These are phyloP conservation scores for Drosophila helvetica DNA, from an alignment of 2,888 invertebrate species.

Conservation along the genomic window DNA sequence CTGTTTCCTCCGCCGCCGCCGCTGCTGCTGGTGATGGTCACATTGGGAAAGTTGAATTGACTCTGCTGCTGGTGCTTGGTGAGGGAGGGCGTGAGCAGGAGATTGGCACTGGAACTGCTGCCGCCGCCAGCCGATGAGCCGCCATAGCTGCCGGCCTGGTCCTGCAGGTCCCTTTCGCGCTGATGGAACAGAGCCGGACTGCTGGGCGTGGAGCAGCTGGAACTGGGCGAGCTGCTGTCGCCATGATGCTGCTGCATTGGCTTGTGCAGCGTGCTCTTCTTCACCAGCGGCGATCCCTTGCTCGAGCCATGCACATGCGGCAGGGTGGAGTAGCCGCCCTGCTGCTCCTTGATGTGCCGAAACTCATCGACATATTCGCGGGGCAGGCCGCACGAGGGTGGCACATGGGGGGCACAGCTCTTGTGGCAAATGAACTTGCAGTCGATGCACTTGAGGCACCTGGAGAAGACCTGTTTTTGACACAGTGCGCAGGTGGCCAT, in stretches of 20 bases:
- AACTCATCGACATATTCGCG: constrained; percentile 93
- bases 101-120: constrained; percentile 72
- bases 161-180: constrained; percentile 80
- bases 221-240: constrained; percentile 96
- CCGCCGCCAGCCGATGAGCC: constrained; percentile 63
- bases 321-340: constrained; percentile 51
- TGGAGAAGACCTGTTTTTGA: constrained; percentile 94
- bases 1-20: constrained; percentile 12
- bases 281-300: constrained; percentile 82
- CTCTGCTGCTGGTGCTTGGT: constrained; percentile 64
- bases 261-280: constrained; percentile 74
- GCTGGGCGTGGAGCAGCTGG: constrained; percentile 97
- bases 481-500: constrained; percentile 95
- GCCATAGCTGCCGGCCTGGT: constrained; percentile 75
- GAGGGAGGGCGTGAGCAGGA: constrained; percentile 55
- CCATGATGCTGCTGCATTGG: constrained; percentile 63
- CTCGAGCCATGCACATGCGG: constrained; percentile 69
- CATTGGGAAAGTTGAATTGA: constrained; percentile 84
- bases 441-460: constrained; percentile 93
- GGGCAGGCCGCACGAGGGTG: constrained; percentile 96
- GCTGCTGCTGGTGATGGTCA: constrained; percentile 77
- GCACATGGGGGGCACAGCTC: constrained; percentile 95
- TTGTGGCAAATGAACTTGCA: constrained; percentile 92
- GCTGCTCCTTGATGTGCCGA: constrained; percentile 87
- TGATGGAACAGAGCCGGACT: constrained; percentile 90